These are phyloP conservation scores for Theonella swinhoei DNA, from an alignment of 37 sponge, comb jelly and placozoan species.

Conservation along the genomic window DNA sequence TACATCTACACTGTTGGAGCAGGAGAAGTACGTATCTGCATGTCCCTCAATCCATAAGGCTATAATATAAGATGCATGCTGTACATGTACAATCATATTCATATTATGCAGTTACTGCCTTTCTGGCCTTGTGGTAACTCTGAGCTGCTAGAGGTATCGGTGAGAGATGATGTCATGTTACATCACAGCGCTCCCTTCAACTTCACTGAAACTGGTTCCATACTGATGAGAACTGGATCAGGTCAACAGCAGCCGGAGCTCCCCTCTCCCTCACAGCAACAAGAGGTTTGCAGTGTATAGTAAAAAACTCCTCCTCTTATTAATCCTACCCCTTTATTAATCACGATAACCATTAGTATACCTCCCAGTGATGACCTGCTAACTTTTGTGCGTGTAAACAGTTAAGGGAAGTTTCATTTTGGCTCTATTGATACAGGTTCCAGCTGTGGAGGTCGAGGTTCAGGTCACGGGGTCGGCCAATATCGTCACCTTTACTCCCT, in stretches of 20 bases:
- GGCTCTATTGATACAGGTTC: no score
- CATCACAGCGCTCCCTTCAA: conserved; percentile 16
- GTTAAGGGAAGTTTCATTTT: no score
- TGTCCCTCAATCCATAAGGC: no score
- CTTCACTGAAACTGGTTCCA: conserved; percentile 41
- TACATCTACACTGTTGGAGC: neutral
- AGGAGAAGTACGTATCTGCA: neutral
- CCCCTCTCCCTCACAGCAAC: no score
- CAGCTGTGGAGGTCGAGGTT: conserved; percentile 68
- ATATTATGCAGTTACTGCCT: conserved; percentile 24
- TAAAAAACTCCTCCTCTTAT: no score
- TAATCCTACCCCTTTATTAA: no score
- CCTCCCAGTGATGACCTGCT: no score
- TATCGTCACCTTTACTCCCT: conserved; percentile 77
- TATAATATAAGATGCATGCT: no score
- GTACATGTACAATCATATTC: neutral
- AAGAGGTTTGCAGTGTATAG: no score
- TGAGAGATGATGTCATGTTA: neutral
- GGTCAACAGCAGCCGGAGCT: no score
- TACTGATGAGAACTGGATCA: conserved; percentile 22
- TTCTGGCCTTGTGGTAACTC: conserved; percentile 42
- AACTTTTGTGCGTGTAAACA: no score
- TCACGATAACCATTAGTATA: no score
- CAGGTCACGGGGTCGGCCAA: conserved; percentile 71
- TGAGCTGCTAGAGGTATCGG: conserved; percentile 11